These are phyloP conservation scores for Meloidogyne floridensis DNA, from an alignment of 1,140 invertebrate genomes.

Conservation along the genomic window DNA sequence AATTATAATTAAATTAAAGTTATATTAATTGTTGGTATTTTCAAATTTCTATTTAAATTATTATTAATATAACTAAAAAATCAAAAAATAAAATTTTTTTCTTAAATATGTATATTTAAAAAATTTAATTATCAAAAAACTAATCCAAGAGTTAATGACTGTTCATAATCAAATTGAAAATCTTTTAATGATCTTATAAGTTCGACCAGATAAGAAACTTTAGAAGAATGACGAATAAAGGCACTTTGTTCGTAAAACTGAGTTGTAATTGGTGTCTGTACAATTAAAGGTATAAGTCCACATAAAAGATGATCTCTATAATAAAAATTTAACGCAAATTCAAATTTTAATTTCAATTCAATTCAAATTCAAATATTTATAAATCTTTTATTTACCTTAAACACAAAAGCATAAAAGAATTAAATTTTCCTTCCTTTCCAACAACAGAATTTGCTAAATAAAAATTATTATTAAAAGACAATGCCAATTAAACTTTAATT, in stretches of 20 bases:
- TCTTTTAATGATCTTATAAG: slow-evolving; percentile 88
- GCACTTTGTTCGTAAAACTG: slow-evolving; percentile 95
- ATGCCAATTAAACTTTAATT: not conserved
- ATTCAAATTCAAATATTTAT: not conserved
- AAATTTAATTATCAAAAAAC: slow-evolving; percentile 36
- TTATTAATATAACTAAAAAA: not conserved
- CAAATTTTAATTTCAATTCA: too few species aligned
- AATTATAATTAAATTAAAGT: too few species aligned
- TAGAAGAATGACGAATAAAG: slow-evolving; percentile 81
- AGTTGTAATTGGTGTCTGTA: slow-evolving; percentile 78
- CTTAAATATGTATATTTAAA: slow-evolving; percentile 16
- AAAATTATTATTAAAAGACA: not conserved
- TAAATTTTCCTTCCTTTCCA: slow-evolving; percentile 97
- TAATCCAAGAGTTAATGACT: slow-evolving; percentile 90
- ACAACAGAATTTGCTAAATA: slow-evolving; percentile 75
- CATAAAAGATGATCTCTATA: slow-evolving; percentile 86
- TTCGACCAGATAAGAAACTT: slow-evolving; percentile 85
- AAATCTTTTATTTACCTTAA: slow-evolving; percentile 73
- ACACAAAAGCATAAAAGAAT: slow-evolving; percentile 89
- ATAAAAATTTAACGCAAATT: not conserved
- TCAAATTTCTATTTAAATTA: too few species aligned
- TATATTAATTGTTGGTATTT: too few species aligned
- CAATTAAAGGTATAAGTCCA: slow-evolving; percentile 82
- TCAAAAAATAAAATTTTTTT: not conserved
- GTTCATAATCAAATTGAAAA: slow-evolving; percentile 87